A percentile compares a stretch with the other conserved stretches of the same genome.
These are phyloP conservation scores for Cephus pulcher DNA, from an alignment of 2,888 invertebrate species.

Conservation along the genomic window DNA sequence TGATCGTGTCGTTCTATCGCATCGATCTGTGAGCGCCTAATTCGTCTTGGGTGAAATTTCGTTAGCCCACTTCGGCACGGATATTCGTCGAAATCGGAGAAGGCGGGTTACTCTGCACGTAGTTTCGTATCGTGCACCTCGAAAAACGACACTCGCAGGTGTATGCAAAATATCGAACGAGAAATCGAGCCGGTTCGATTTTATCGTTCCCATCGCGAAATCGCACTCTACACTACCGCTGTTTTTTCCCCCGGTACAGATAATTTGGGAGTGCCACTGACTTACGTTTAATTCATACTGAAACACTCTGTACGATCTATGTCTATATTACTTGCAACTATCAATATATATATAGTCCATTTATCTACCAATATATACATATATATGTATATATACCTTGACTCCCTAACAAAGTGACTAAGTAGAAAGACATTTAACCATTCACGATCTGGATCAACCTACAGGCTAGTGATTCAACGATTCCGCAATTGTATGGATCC, in stretches of 20 bases:
- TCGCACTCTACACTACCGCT: background rate
- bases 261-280: background rate
- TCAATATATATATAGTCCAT: background rate
- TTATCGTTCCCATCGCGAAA: background rate
- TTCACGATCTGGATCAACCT: background rate
- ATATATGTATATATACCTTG: no score
- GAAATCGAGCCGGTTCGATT: slow-evolving; percentile 2
- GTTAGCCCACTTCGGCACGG: slow-evolving; percentile 11
- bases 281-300: background rate
- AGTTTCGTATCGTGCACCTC: background rate
- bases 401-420: background rate
- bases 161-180: slow-evolving; percentile 1
- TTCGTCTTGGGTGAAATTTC: slow-evolving; percentile 26
- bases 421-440: background rate
- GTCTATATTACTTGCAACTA: background rate
- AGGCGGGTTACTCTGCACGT: background rate
- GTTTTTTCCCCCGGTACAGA: background rate
- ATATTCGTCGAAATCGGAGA: slow-evolving; percentile 22
- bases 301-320: background rate
- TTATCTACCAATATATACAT: no score
- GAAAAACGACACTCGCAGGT: background rate
- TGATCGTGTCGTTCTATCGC: slow-evolving; percentile 23
- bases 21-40: slow-evolving; percentile 20
- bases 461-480: background rate
- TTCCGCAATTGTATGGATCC: background rate